Conservation (phyloP, 2,888 invertebrate genomes). For the Eupithecia subumbrata region DNA sequence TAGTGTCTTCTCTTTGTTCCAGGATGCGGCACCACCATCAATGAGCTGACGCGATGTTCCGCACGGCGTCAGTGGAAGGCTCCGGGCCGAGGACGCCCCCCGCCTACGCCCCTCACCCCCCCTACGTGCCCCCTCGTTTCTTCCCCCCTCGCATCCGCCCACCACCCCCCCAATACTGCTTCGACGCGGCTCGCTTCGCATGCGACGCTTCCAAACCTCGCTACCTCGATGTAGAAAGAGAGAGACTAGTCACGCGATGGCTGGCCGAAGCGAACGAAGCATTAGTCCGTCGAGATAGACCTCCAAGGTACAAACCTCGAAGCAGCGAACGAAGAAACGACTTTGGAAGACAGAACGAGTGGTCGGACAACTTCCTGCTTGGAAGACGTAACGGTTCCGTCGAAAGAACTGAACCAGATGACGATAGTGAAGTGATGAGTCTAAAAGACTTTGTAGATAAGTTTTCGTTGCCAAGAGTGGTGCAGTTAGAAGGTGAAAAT, state of each 20-base stretch:
- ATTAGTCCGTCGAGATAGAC: slow-evolving; percentile 72
- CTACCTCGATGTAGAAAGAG: slow-evolving; percentile 79
- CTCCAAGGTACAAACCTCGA: slow-evolving; percentile 76
- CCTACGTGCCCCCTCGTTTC: slow-evolving; percentile 76
- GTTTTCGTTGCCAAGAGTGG: slow-evolving; percentile 85
- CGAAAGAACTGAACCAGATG: slow-evolving; percentile 65
- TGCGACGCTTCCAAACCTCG: slow-evolving; percentile 80
- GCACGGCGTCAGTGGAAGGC: slow-evolving; percentile 82
- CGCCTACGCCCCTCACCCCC: slow-evolving; percentile 79
- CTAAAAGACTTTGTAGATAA: slow-evolving; percentile 85
- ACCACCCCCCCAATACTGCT: slow-evolving; percentile 81
- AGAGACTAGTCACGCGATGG: slow-evolving; percentile 79
- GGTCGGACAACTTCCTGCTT: slow-evolving; percentile 77
- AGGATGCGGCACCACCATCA: slow-evolving; percentile 67
- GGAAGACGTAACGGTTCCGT: slow-evolving; percentile 73
- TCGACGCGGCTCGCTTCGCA: slow-evolving; percentile 81
- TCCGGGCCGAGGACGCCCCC: slow-evolving; percentile 81
- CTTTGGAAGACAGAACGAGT: slow-evolving; percentile 69
- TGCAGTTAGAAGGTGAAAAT: slow-evolving; percentile 82
- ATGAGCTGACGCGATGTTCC: slow-evolving; percentile 80
- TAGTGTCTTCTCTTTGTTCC: slow-evolving; percentile 51
- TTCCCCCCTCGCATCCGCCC: slow-evolving; percentile 77
- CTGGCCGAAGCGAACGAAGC: slow-evolving; percentile 81
- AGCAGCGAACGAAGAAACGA: slow-evolving; percentile 81
- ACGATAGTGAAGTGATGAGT: slow-evolving; percentile 79